Base-by-base conservation (phyloP, 1,140 invertebrate genomes). In the Bombus pascuorum region DNA sequence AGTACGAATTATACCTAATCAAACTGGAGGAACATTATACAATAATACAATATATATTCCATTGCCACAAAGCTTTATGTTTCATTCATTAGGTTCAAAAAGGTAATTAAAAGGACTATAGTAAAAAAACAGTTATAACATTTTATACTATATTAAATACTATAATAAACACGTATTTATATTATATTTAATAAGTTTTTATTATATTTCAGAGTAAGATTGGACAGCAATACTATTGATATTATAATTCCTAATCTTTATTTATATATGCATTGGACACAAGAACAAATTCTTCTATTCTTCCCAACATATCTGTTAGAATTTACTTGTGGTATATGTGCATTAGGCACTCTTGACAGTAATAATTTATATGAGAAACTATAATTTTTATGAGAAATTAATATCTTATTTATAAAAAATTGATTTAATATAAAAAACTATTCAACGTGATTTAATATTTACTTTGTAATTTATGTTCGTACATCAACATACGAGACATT, bases 241-340 rank as follows among this genome's bases (percentile, higher is more conserved):
- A 47, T 95, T 53, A 85, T 95, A 72, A 78, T 94, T 72, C 86
- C 91, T 32, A 93, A 94, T 81, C 91, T 89, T 79, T 87, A 94
- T 39, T 80, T 95, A 59, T 95, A 93, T 44, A 85, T 95, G 79
- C 94, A 95, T 59, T 94, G 93, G 92, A 95, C 94, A 13, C 90
- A 93, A 81, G 92, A 95, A 77, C 94, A 95, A 87, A 75, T 95
- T 71, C 87, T 95, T 73, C 32, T 95, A 15, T 94, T 95, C 80
- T 95, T 94, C 81, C 93, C 95, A 10, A 95, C 93, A 81, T 94
- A 94, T 81, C 90, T 94, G 73, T 89, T 94, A 85, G 94, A 95
- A 90, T 94, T 93, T 77, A 91, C 92, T 3, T 95, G 95, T 88
- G 95, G 95, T 59, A 83, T 94, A 79, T 95, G 95, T 70, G 93